Conservation (phyloP, 2,888 invertebrate genomes). For the Stenolophus ochropezus region DNA sequence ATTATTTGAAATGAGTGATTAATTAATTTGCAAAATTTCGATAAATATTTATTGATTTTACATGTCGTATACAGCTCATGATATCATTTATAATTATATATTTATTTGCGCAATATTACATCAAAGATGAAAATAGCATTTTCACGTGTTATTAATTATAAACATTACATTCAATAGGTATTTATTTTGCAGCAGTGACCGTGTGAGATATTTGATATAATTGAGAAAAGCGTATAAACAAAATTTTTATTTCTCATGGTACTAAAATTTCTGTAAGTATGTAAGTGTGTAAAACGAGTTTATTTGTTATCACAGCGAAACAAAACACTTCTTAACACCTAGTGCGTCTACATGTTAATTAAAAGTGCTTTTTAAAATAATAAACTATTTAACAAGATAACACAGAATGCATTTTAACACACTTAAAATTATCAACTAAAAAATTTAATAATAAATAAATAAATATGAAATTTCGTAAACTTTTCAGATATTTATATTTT, state of each 20-base stretch:
- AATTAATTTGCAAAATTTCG: neutral
- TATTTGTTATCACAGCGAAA: slow-evolving; percentile 25
- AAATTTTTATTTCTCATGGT: slow-evolving; percentile 24
- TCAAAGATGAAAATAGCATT: slow-evolving; percentile 19
- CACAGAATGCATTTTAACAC: neutral
- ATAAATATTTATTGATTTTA: neutral
- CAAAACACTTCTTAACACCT: slow-evolving; percentile 19
- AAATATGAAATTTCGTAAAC: too few species aligned
- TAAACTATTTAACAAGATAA: neutral
- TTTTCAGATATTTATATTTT: too few species aligned
- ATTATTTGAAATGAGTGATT: neutral
- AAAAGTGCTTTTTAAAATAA: slow-evolving; percentile 11
- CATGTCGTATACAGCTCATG: neutral
- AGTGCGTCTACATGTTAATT: slow-evolving; percentile 11
- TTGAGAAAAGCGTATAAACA: slow-evolving; percentile 1
- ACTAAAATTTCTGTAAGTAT: slow-evolving; percentile 22
- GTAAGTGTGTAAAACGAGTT: slow-evolving; percentile 14
- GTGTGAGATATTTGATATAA: neutral
- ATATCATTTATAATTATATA: slow-evolving; percentile 23
- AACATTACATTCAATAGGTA: neutral
- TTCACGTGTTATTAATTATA: slow-evolving; percentile 18
- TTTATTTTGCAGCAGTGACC: neutral
- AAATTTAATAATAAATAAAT: too few species aligned
- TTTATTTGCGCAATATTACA: neutral
- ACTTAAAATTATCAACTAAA: neutral